phyloP scores from a whole-genome alignment of 2,888 invertebrate species.

The Stenchaetothrips biformis region DNA sequence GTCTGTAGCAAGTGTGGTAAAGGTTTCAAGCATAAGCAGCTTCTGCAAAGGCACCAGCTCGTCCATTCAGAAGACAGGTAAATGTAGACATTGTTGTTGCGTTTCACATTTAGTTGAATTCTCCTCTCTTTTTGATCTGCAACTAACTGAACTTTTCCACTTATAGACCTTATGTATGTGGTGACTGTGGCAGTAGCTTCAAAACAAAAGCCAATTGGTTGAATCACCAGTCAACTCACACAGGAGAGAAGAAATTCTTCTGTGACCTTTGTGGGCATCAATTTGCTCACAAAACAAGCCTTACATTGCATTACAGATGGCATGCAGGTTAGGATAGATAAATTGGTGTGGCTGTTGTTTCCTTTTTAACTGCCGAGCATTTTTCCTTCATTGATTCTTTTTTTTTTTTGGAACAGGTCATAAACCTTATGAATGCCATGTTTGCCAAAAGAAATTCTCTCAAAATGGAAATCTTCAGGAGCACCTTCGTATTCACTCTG shows the following conservation, averaged over 20 bases:
- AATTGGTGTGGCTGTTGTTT: slow-evolving; percentile 5
- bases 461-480: slow-evolving; percentile 74
- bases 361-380: not conserved
- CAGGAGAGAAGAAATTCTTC: slow-evolving; percentile 63
- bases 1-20: slow-evolving; percentile 72
- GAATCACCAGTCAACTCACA: slow-evolving; percentile 67
- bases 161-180: slow-evolving; percentile 44
- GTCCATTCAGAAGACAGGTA: slow-evolving; percentile 68
- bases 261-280: slow-evolving; percentile 67
- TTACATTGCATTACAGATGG: slow-evolving; percentile 62
- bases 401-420: slow-evolving; percentile 44
- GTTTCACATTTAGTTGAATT: slow-evolving; percentile 31
- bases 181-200: slow-evolving; percentile 54
- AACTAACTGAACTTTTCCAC: slow-evolving; percentile 34
- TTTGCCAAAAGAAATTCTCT: slow-evolving; percentile 68
- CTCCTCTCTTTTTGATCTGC: slow-evolving; percentile 30
- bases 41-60: slow-evolving; percentile 70
- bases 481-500: slow-evolving; percentile 69
- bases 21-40: slow-evolving; percentile 67
- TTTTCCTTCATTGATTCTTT: not conserved
- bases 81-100: slow-evolving; percentile 46
- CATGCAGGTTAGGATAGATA: slow-evolving; percentile 38
- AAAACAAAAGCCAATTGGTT: slow-evolving; percentile 67
- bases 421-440: slow-evolving; percentile 62
- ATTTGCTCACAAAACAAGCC: slow-evolving; percentile 72